These are phyloP conservation scores for Drosophila equinoxialis DNA, from an alignment of 1,140 invertebrate genomes.

Conservation along the genomic window DNA sequence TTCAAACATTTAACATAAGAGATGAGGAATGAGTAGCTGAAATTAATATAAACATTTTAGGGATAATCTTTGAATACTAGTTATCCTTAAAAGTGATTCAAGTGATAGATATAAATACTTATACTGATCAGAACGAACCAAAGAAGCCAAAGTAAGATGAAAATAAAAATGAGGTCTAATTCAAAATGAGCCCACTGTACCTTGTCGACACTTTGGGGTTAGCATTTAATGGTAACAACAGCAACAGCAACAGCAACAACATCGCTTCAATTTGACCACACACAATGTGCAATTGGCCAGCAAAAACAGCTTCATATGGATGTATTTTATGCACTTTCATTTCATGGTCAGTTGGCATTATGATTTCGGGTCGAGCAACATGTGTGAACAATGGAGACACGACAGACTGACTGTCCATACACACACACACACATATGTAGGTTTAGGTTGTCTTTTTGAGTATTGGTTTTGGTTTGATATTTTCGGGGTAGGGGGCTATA, in stretches of 20 bases:
- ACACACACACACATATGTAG: not conserved
- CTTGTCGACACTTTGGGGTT: slow-evolving; percentile 7
- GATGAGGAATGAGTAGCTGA: too few relatives aligned
- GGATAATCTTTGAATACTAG: too few relatives aligned
- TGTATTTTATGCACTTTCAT: slow-evolving; percentile 80
- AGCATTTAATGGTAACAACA: slow-evolving; percentile 10
- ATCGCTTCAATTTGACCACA: slow-evolving; percentile 66
- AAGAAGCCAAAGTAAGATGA: too few relatives aligned
- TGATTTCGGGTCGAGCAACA: slow-evolving; percentile 63
- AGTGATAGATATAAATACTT: too few relatives aligned
- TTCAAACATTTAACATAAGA: too few relatives aligned
- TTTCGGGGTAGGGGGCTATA: not conserved
- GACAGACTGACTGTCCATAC: not conserved
- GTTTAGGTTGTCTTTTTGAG: not conserved
- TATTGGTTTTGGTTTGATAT: not conserved
- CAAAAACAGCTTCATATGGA: slow-evolving; percentile 50
- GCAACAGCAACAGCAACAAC: slow-evolving; percentile 5
- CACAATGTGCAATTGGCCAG: slow-evolving; percentile 74
- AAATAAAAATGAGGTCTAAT: too few relatives aligned
- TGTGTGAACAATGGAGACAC: slow-evolving; percentile 55
- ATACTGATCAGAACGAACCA: too few relatives aligned
- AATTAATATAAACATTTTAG: too few relatives aligned
- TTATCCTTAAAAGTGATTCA: too few relatives aligned
- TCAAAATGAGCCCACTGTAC: not conserved
- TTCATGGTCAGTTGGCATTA: slow-evolving; percentile 77